Conservation (phyloP, 2,797 vertebrate genomes). For the Mastacembelus armatus region DNA sequence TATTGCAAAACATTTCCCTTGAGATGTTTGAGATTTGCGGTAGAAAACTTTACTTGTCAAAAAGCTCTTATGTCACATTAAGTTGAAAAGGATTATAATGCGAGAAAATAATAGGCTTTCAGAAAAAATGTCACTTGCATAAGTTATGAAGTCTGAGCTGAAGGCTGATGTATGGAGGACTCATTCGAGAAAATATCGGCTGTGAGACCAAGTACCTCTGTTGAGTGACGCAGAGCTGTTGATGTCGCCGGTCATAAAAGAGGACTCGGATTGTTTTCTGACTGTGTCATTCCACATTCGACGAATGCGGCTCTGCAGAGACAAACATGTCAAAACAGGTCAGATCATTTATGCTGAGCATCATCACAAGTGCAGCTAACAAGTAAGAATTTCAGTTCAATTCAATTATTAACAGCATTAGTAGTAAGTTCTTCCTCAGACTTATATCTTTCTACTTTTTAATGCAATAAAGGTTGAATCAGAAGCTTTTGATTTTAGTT, state of each 20-base stretch:
- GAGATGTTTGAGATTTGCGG: conserved; percentile 4
- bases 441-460: neutral
- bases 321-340: conserved; percentile 49
- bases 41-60: conserved; percentile 22
- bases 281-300: conserved; percentile 99
- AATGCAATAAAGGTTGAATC: neutral
- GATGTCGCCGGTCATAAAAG: conserved; percentile 99
- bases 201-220: conserved; percentile 91
- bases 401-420: no score
- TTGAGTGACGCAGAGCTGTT: conserved; percentile 99
- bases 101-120: neutral
- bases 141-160: conserved; percentile 11
- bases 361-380: neutral
- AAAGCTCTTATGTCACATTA: conserved; percentile 4
- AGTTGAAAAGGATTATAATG: conserved; percentile 4
- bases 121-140: conserved; percentile 2
- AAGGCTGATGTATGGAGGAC: conserved; percentile 5
- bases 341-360: conserved; percentile 2
- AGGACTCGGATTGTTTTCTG: conserved; percentile 98
- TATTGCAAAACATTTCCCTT: conserved; percentile 17
- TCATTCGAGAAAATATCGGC: conserved; percentile 20
- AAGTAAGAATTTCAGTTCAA: neutral
- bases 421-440: no score
- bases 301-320: conserved; percentile 94
- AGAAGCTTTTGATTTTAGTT: conserved; percentile 4